These are phyloP conservation scores for Caenorhabditis uteleia DNA, from an alignment of 2,888 invertebrate genomes.

Conservation along the genomic window DNA sequence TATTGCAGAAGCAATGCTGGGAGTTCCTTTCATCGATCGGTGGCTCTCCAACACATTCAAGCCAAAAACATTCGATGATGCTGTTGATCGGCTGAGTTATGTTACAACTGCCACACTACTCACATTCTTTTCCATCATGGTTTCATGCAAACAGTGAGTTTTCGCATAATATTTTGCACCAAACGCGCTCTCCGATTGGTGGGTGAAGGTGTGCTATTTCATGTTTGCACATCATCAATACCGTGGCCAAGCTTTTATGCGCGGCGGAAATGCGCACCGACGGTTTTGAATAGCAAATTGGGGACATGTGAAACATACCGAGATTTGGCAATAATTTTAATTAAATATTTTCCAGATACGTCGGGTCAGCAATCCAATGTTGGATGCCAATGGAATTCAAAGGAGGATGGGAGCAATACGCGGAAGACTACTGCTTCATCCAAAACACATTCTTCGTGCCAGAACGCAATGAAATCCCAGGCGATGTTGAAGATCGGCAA, in stretches of 20 bases:
- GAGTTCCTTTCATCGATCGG: slow-evolving; percentile 66
- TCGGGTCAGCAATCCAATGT: slow-evolving; percentile 62
- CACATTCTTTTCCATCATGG: slow-evolving; percentile 68
- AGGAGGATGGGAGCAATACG: slow-evolving; percentile 68
- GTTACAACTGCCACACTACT: slow-evolving; percentile 64
- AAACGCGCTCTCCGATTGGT: too few relatives aligned
- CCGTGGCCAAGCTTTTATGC: too few relatives aligned
- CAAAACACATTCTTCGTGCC: slow-evolving; percentile 69
- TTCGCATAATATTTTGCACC: too few relatives aligned
- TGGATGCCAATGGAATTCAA: slow-evolving; percentile 63
- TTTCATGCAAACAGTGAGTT: slow-evolving; percentile 67
- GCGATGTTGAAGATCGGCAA: slow-evolving; percentile 55
- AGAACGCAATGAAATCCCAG: slow-evolving; percentile 64
- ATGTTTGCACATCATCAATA: slow-evolving; percentile 32
- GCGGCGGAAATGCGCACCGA: too few relatives aligned
- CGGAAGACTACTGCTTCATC: slow-evolving; percentile 68
- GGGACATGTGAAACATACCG: too few relatives aligned
- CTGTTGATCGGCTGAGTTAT: slow-evolving; percentile 66
- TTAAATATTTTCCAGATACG: slow-evolving; percentile 46
- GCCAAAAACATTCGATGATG: slow-evolving; percentile 65
- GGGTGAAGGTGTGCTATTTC: slow-evolving; percentile 19
- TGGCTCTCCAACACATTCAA: slow-evolving; percentile 61
- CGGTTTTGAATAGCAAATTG: too few relatives aligned
- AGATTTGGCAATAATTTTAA: too few relatives aligned
- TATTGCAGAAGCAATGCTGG: slow-evolving; percentile 59